A percentile compares a stretch with the other conserved stretches of the same genome.
Evolutionary conservation across 2,113 vertebrate species (phyloP).

Genomic region (Muntiacus reevesi): DNA sequence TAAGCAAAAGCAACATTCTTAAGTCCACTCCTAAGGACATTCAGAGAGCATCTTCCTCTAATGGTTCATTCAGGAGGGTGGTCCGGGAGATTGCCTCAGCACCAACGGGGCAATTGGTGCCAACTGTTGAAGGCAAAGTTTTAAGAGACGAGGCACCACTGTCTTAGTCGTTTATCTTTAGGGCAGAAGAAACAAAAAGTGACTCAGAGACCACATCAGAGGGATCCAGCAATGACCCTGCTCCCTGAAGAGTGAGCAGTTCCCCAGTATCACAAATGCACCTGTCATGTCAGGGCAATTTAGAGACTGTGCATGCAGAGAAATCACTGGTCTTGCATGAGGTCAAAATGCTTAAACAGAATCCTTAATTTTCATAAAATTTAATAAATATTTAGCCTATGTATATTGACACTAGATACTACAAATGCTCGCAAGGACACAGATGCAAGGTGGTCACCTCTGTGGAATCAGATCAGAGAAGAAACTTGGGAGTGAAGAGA

Average conservation of each 20-base stretch:
- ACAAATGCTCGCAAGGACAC: not conserved
- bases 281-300: fast-evolving
- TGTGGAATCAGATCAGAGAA: not conserved
- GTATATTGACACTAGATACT: not conserved
- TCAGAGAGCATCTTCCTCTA: not conserved
- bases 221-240: not conserved
- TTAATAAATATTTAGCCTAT: not conserved
- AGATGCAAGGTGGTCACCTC: not conserved
- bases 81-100: not conserved
- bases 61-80: not conserved
- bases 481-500: too few species aligned
- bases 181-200: not conserved
- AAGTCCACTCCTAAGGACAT: not conserved
- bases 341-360: not conserved
- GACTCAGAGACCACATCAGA: not conserved
- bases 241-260: not conserved
- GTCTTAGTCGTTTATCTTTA: not conserved
- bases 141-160: not conserved
- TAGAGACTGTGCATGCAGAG: not conserved
- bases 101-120: not conserved
- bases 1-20: not conserved
- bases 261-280: not conserved
- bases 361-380: not conserved
- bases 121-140: not conserved
- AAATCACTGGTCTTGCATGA: not conserved